Base-by-base conservation (phyloP, 2,888 invertebrate species). In the Fabriciana adippe region DNA sequence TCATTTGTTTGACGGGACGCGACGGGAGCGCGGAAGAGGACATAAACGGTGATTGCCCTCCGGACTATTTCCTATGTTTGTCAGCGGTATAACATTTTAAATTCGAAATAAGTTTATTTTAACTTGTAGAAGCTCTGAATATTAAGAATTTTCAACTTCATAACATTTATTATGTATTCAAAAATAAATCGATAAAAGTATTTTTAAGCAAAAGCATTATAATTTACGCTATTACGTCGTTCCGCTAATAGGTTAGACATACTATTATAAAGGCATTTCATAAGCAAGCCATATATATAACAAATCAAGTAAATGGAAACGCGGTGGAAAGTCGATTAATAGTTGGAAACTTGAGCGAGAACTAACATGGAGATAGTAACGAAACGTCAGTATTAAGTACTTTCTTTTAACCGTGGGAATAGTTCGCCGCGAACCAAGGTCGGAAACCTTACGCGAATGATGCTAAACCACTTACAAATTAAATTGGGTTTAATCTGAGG, bases 1-100 rank as follows among this genome's bases (percentile, higher is more conserved):
- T 59, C 6, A 41, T 41, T 26, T 0, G 2, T 41, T 2, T 11
- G 13, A 57, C 56, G 62, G 67, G 63, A 64, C 47, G 54, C 59
- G 31, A 26, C 48, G n/a, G 47, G 59, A 51, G 47, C 61, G 70
- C 85, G 87, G 88, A 87, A 70, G 71, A 67, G 85, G 82, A 84
- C 85, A 84, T 84, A 83, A 79, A 65, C 84, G 86, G 87, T 86
- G 86, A 85, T 83, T 87, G 87, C 81, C 84, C 86, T 76, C 81
- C 69, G 55, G 56, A 72, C 70, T 51, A 51, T 60, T 68, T 70
- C 70, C 70, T 64, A 64, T 50, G 35, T 48, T 51, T 47, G 18
- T 54, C 47, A 54, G 26, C 26, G 64, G 18, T 18, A 50, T 48
- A 31, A 13, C 50, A 50, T 62, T 53, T 45, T 53, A 11, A 8